These are phyloP conservation scores for Platyscapa corneri DNA, from an alignment of 1,140 invertebrate species.

Conservation along the genomic window DNA sequence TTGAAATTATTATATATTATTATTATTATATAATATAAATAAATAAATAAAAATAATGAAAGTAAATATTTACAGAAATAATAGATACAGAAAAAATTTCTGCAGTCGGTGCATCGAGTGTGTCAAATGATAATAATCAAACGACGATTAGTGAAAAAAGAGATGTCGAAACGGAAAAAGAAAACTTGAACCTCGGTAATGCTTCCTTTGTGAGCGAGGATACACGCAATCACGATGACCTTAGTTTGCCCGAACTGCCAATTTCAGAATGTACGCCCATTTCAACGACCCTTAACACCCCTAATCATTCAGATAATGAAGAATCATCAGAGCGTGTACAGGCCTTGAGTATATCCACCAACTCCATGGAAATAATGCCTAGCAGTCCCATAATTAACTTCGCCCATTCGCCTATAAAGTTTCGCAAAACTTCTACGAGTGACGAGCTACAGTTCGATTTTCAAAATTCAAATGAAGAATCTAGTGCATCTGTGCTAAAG, in stretches of 20 bases:
- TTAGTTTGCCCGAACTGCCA: constrained; percentile 70
- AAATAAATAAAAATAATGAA: too few relatives aligned
- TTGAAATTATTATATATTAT: too few relatives aligned
- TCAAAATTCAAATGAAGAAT: constrained; percentile 52
- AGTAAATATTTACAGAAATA: neutral
- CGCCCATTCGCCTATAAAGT: constrained; percentile 65
- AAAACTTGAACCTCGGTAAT: neutral
- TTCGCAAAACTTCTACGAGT: constrained; percentile 56
- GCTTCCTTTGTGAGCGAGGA: constrained; percentile 60
- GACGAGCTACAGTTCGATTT: constrained; percentile 65
- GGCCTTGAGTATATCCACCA: constrained; percentile 64
- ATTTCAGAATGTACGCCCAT: constrained; percentile 69
- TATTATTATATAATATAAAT: too few relatives aligned
- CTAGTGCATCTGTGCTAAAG: constrained; percentile 10
- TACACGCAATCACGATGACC: constrained; percentile 68
- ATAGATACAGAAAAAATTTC: neutral
- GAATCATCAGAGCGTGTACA: constrained; percentile 65
- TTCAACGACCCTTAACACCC: constrained; percentile 71
- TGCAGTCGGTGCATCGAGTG: neutral
- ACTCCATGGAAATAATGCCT: constrained; percentile 70
- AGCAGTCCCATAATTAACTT: constrained; percentile 72
- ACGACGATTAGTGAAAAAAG: neutral
- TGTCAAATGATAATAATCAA: neutral
- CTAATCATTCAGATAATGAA: constrained; percentile 71
- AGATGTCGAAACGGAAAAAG: neutral